Evolutionary conservation across 2,113 vertebrate genomes (phyloP).

Genomic region (Taurulus bubalis): DNA sequence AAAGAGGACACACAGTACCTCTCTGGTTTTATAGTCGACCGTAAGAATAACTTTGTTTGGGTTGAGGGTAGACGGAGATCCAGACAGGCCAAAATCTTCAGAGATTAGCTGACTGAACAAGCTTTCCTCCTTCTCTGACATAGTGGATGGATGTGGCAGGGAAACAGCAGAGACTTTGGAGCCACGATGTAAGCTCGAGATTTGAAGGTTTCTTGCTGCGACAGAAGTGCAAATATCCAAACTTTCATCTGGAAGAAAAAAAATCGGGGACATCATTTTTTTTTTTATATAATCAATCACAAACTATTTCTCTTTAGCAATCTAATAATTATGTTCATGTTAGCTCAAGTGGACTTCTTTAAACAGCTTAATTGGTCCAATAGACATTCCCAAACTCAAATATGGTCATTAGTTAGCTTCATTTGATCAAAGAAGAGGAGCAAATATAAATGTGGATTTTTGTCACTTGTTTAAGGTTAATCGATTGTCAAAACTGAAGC

Average conservation of each 20-base stretch:
- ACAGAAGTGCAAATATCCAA: slow-evolving; percentile 82
- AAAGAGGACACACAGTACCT: slow-evolving; percentile 78
- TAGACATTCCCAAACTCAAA: neutral
- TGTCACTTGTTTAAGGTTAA: neutral
- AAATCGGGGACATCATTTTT: neutral
- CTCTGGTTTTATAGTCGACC: slow-evolving; percentile 82
- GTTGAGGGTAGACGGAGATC: slow-evolving; percentile 71
- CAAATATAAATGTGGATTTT: neutral
- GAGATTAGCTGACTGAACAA: slow-evolving; percentile 73
- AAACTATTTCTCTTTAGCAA: neutral
- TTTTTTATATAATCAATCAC: too few relatives aligned
- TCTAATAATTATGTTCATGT: neutral
- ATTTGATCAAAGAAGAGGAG: neutral
- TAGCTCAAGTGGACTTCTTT: neutral
- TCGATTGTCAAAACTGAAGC: neutral
- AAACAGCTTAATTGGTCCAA: neutral
- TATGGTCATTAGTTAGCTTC: neutral
- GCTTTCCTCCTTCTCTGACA: slow-evolving; percentile 81
- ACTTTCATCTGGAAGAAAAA: slow-evolving; percentile 75
- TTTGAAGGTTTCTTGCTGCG: slow-evolving; percentile 77
- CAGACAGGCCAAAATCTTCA: slow-evolving; percentile 66
- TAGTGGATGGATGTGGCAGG: slow-evolving; percentile 57
- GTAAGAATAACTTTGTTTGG: slow-evolving; percentile 89
- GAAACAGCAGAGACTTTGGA: slow-evolving; percentile 31
- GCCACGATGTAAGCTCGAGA: slow-evolving; percentile 45